Percentiles rank a stretch among this genome's conserved stretches.
These are phyloP conservation scores for Miichthys miiuy DNA, from an alignment of 2,797 vertebrate species.

Conservation along the genomic window DNA sequence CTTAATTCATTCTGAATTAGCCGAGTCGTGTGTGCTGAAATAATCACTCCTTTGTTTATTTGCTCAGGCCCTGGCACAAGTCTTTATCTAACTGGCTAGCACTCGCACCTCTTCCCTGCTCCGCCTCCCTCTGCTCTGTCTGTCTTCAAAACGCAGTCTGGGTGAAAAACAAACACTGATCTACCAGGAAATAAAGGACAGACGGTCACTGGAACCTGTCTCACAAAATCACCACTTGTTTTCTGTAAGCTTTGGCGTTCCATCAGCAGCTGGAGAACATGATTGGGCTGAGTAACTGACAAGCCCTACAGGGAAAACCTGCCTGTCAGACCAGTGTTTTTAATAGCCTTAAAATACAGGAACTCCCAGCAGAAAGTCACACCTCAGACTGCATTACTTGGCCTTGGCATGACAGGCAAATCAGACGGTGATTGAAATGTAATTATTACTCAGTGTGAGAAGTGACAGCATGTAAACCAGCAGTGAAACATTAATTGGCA, in stretches of 20 bases:
- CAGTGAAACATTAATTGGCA: constrained; percentile 44
- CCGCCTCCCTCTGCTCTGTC: constrained; percentile 12
- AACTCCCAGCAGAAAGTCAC: constrained; percentile 40
- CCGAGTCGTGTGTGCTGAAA: constrained; percentile 76
- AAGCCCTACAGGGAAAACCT: constrained; percentile 56
- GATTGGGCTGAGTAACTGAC: constrained; percentile 52
- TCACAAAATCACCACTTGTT: constrained; percentile 56
- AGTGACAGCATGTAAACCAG: constrained; percentile 63
- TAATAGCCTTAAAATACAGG: constrained; percentile 52
- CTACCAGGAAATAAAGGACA: constrained; percentile 62
- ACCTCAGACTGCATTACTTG: constrained; percentile 47
- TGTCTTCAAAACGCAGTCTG: constrained; percentile 43
- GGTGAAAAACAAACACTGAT: constrained; percentile 54
- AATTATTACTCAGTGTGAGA: constrained; percentile 34
- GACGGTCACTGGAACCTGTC: constrained; percentile 66
- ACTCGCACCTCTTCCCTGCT: constrained; percentile 37
- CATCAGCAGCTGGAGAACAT: constrained; percentile 60
- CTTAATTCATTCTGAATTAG: constrained; percentile 81
- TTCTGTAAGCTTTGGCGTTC: constrained; percentile 42
- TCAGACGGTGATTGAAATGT: constrained; percentile 66
- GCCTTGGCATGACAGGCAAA: constrained; percentile 67
- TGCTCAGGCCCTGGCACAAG: constrained; percentile 73
- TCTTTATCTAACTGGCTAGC: constrained; percentile 70
- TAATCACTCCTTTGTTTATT: constrained; percentile 84
- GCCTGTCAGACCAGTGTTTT: constrained; percentile 65